A percentile compares a stretch with the other conserved stretches of the same genome.
Evolutionary conservation across 2,113 vertebrate species (phyloP).

Genomic region (Orycteropus afer): DNA sequence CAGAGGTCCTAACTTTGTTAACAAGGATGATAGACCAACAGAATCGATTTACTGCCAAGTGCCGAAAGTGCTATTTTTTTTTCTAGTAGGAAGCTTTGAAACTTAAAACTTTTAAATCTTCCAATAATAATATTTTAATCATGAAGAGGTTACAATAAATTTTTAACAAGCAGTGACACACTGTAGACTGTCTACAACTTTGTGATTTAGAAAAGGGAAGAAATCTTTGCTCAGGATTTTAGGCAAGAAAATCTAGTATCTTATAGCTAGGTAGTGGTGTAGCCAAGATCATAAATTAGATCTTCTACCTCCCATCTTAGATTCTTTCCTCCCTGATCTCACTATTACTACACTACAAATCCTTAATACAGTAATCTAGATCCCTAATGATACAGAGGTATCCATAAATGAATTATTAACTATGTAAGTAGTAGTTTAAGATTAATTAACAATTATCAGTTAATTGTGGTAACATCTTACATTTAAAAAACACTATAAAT

Average conservation of each 20-base stretch:
- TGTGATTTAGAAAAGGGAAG: conserved; percentile 11
- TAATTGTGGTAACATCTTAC: not conserved
- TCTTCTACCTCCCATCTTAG: not conserved
- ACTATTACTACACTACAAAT: not conserved
- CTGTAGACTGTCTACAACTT: not conserved
- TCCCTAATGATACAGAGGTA: not conserved
- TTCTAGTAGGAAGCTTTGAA: conserved; percentile 5
- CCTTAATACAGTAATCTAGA: not conserved
- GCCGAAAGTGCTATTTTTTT: not conserved
- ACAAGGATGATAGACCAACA: not conserved
- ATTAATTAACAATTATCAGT: not conserved
- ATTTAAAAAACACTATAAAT: not conserved
- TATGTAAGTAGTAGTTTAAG: not conserved
- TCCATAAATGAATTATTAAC: not conserved
- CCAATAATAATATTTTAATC: not conserved
- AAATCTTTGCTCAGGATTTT: not conserved
- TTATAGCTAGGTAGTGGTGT: not conserved
- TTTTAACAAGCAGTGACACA: not conserved
- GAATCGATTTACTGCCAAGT: not conserved
- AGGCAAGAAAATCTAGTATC: not conserved
- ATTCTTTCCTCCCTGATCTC: not conserved
- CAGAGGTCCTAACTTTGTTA: not conserved
- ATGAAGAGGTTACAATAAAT: not conserved
- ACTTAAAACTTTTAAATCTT: not conserved
- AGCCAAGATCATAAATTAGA: not conserved